Evolutionary conservation across 1,140 invertebrate species (phyloP).

Genomic region (Trichonephila inaurata): DNA sequence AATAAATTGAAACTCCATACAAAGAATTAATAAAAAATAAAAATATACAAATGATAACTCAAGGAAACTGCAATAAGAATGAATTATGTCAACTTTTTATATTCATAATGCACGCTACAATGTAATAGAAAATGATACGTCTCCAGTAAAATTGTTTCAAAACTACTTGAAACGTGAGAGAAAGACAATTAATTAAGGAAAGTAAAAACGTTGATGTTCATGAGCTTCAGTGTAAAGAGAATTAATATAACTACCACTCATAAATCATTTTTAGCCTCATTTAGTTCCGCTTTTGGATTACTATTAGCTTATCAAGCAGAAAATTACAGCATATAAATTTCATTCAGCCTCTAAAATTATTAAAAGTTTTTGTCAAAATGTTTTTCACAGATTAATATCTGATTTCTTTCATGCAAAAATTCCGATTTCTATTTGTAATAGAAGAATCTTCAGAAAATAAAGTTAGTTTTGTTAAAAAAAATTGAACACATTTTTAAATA

Average conservation of each 20-base stretch:
- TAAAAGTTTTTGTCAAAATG: neutral
- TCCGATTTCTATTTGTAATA: neutral
- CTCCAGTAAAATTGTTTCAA: neutral
- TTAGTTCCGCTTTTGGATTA: neutral
- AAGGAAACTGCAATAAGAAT: neutral
- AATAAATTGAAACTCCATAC: too few species aligned
- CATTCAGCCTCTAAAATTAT: neutral
- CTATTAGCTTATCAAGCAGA: conserved; percentile 7
- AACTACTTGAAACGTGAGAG: neutral
- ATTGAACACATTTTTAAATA: too few species aligned
- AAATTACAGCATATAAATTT: neutral
- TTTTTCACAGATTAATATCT: neutral
- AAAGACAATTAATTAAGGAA: neutral
- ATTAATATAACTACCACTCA: neutral
- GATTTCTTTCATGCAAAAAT: too few species aligned
- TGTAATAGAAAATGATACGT: neutral
- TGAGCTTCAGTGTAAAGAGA: neutral
- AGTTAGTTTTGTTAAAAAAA: too few species aligned
- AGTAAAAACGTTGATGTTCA: neutral
- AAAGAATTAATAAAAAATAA: too few species aligned
- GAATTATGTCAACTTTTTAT: neutral
- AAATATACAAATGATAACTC: neutral
- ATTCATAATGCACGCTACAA: neutral
- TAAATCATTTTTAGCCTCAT: neutral
- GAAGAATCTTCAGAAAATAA: too few species aligned